These are phyloP conservation scores for Deilephila elpenor DNA, from an alignment of 2,888 invertebrate genomes.

Conservation along the genomic window DNA sequence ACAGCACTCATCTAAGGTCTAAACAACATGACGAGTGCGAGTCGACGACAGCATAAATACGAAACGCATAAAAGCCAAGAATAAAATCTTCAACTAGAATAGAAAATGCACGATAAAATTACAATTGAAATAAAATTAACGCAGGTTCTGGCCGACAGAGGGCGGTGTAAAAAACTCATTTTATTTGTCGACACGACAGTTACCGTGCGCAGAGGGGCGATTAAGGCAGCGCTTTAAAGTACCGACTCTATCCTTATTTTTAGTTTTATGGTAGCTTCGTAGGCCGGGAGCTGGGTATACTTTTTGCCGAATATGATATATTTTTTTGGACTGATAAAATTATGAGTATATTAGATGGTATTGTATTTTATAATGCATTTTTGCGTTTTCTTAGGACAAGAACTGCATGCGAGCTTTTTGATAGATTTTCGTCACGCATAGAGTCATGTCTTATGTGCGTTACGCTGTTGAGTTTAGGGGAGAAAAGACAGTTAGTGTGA, in stretches of 20 bases:
- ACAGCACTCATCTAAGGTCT: not conserved
- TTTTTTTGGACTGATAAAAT: too few species aligned
- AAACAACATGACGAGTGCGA: not conserved
- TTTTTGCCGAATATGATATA: not conserved
- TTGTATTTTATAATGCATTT: too few species aligned
- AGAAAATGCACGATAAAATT: constrained; percentile 55
- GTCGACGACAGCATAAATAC: not conserved
- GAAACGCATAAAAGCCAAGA: constrained; percentile 39
- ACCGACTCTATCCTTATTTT: constrained; percentile 58
- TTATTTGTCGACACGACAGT: constrained; percentile 66
- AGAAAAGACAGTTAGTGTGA: too few species aligned
- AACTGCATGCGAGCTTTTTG: too few species aligned
- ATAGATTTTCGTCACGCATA: too few species aligned
- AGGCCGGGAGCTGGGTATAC: constrained; percentile 42
- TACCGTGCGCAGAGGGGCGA: constrained; percentile 59
- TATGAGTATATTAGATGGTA: too few species aligned
- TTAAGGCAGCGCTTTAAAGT: constrained; percentile 56
- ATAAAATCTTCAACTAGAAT: constrained; percentile 42
- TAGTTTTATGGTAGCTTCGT: constrained; percentile 60
- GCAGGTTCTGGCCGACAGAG: constrained; percentile 58
- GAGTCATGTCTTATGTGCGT: too few species aligned
- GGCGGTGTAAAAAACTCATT: constrained; percentile 67
- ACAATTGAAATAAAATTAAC: constrained; percentile 65
- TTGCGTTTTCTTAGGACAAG: too few species aligned
- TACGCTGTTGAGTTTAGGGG: too few species aligned